Evolutionary conservation across 2,888 invertebrate species (phyloP), one percentile per base, ranked within the genome.

Genomic region (Chrysotoxum bicinctum): DNA sequence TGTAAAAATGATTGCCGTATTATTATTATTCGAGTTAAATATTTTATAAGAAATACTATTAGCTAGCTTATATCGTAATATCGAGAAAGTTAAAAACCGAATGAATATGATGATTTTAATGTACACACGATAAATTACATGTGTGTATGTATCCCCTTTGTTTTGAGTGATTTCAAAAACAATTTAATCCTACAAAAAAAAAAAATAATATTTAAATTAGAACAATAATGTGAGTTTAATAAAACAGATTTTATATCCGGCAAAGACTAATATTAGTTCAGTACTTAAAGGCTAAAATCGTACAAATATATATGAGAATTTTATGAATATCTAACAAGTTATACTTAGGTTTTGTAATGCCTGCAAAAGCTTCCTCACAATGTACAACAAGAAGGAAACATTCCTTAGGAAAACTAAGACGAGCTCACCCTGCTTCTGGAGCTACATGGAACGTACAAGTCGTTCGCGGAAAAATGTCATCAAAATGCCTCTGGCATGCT

Each of bases 401-500:
- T 73, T 90, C 91, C 50, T 82, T 90, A 48, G 94, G 94, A 88
- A 94, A 94, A 89, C 92, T 95, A 89, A 93, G 95, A 88, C 93
- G 95, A 82, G 95, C 95, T 87, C 95, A 95, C 93, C 95, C 95
- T 87, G 95, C 95, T 88, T 95, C 96, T 87, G 96, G 96, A 87
- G 96, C 96, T 89, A 95, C 96, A 92, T 96, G 96, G 96, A 96
- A 96, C 91, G 96, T 96, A 88, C 95, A 95, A 94, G 96, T 97
- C 92, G 96, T 96, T 90, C 94, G 95, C 84, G 96, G 97, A 80
- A 97, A 97, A 93, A 97, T 97, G 93, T 96, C 97, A 89, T 96
- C 97, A 56, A 94, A 95, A 90, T 98, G 98, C 91, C 93, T 98
- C 87, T 98, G 98, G 98, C 97, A 98, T 91, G 98, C 98, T 35